Percentiles rank a stretch among this genome's conserved stretches.
These are phyloP conservation scores for Polydesmus complanatus DNA, from an alignment of 2,888 invertebrate genomes.

Conservation along the genomic window DNA sequence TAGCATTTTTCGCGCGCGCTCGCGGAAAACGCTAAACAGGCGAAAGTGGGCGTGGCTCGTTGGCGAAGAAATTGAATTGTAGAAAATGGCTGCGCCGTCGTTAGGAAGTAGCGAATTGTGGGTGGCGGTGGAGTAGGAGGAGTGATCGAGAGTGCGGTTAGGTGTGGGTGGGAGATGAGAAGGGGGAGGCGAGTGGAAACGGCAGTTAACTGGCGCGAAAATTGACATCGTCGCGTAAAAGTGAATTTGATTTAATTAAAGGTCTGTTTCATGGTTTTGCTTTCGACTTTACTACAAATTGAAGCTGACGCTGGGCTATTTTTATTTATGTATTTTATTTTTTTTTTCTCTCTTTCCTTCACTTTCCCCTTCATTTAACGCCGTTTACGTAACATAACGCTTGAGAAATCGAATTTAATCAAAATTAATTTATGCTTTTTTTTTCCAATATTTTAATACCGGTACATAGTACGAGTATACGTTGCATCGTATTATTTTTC, in stretches of 20 bases:
- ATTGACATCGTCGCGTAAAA: background rate
- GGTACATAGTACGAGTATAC: too few species aligned
- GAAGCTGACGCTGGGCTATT: background rate
- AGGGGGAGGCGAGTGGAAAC: background rate
- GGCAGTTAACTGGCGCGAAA: background rate
- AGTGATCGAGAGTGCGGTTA: background rate
- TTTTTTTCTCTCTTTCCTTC: too few species aligned
- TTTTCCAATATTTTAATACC: too few species aligned
- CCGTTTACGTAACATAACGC: too few species aligned
- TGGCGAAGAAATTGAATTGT: background rate
- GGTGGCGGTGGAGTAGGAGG: background rate
- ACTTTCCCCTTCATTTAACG: too few species aligned
- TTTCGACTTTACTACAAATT: background rate
- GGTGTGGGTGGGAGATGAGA: background rate
- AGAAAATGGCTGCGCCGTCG: background rate
- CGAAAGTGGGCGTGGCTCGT: background rate
- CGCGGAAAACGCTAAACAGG: background rate
- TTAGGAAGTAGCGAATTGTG: background rate
- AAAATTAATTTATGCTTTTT: too few species aligned
- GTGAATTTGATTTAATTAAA: background rate
- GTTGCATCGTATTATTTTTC: too few species aligned
- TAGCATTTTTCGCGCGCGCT: background rate
- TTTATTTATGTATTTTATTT: too few species aligned
- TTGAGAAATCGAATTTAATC: too few species aligned
- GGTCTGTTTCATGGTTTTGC: background rate